These are phyloP conservation scores for Ctenopoma multispine DNA, from an alignment of 2,797 vertebrate species.

Conservation along the genomic window DNA sequence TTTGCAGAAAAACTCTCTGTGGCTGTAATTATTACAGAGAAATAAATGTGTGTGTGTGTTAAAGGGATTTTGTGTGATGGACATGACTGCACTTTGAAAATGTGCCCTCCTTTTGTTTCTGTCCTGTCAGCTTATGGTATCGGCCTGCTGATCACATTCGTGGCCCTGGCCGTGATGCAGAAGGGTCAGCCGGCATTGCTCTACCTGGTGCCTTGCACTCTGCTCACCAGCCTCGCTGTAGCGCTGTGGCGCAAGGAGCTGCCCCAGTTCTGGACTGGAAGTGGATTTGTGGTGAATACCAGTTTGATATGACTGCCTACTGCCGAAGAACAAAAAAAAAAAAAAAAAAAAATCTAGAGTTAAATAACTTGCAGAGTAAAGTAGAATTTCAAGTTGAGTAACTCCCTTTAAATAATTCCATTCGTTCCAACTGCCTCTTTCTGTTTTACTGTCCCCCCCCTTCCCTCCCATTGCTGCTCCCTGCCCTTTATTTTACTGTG, in stretches of 20 bases:
- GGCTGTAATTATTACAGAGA: background rate
- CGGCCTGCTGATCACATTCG: constrained; percentile 96
- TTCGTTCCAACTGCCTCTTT: constrained; percentile 66
- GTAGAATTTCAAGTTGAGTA: constrained; percentile 94
- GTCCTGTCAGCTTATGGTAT: constrained; percentile 89
- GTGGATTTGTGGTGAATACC: constrained; percentile 99
- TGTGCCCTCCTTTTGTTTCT: constrained; percentile 19
- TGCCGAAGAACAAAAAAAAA: constrained; percentile 71
- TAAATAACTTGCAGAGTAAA: constrained; percentile 83
- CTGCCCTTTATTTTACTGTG: constrained; percentile 69
- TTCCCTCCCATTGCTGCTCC: constrained; percentile 45
- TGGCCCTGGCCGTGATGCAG: constrained; percentile 95
- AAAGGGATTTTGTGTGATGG: too few species aligned
- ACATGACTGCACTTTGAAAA: background rate
- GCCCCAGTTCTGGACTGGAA: constrained; percentile 96
- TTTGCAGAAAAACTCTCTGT: background rate
- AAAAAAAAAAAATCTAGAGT: constrained; percentile 70
- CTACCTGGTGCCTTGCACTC: constrained; percentile 97
- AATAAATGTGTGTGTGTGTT: too few species aligned
- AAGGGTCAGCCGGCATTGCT: constrained; percentile 95
- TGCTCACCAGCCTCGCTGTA: constrained; percentile 90
- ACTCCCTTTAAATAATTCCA: constrained; percentile 73
- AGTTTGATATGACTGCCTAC: constrained; percentile 94
- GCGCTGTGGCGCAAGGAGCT: constrained; percentile 95
- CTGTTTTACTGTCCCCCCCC: constrained; percentile 64